phyloP scores from a whole-genome alignment of 1,140 invertebrate genomes.

The Tetraneura akinire region DNA sequence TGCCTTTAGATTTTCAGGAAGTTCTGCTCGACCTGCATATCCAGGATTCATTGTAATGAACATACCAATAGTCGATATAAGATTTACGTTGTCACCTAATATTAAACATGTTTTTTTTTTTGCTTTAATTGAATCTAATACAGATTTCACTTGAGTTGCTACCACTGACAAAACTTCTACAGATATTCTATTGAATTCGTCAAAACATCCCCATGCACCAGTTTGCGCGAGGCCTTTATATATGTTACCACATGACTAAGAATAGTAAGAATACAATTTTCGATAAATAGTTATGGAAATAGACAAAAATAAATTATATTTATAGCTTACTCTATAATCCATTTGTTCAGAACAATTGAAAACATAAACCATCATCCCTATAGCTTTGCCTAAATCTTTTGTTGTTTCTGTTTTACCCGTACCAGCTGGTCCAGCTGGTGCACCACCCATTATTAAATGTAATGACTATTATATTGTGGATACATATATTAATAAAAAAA shows the following conservation, averaged over 20 bases:
- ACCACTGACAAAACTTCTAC: conserved; percentile 92
- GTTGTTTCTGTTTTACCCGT: conserved; percentile 94
- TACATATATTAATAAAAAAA: neutral
- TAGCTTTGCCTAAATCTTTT: conserved; percentile 85
- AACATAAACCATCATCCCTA: conserved; percentile 93
- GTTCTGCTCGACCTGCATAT: conserved; percentile 82
- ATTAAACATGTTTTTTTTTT: conserved; percentile 81
- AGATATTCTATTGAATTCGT: conserved; percentile 92
- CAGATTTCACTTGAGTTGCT: conserved; percentile 80
- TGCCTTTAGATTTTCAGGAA: conserved; percentile 80
- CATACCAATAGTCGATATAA: conserved; percentile 81
- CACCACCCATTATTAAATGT: conserved; percentile 89
- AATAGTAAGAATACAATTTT: conserved; percentile 45
- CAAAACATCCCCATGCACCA: conserved; percentile 94
- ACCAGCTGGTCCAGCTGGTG: conserved; percentile 83
- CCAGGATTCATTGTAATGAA: conserved; percentile 96
- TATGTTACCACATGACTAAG: conserved; percentile 82
- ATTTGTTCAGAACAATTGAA: conserved; percentile 97
- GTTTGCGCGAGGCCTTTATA: conserved; percentile 89
- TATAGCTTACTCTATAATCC: conserved; percentile 75
- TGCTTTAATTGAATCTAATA: conserved; percentile 82
- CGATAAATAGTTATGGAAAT: neutral
- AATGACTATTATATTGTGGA: conserved; percentile 64
- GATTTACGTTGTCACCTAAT: conserved; percentile 76
- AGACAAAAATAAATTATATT: neutral